Conservation (phyloP, 2,113 vertebrate species). For the Cynoglossus semilaevis region DNA sequence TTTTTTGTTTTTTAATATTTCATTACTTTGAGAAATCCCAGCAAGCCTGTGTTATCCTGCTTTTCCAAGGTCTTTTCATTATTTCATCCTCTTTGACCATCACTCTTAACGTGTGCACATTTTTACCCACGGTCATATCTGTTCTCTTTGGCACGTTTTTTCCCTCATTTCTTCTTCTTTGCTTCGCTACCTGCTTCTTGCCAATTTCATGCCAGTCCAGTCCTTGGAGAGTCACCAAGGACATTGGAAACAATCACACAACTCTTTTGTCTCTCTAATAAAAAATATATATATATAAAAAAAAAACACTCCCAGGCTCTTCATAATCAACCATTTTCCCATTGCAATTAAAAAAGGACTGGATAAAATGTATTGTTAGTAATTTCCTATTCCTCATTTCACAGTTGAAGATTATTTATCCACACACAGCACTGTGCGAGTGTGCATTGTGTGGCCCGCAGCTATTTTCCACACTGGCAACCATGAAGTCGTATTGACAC, state of each 20-base stretch:
- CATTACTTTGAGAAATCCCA: conserved; percentile 55
- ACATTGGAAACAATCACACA: conserved; percentile 65
- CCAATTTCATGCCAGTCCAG: conserved; percentile 73
- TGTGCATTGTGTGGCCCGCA: conserved; percentile 68
- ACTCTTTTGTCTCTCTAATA: conserved; percentile 40
- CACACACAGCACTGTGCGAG: conserved; percentile 67
- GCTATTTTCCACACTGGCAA: conserved; percentile 81
- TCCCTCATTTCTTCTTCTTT: conserved; percentile 63
- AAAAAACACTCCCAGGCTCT: conserved; percentile 24
- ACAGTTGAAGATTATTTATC: conserved; percentile 77
- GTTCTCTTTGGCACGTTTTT: conserved; percentile 64
- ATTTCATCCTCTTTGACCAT: conserved; percentile 61
- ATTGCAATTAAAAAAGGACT: conserved; percentile 53
- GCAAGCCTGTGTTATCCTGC: conserved; percentile 58
- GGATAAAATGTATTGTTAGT: conserved; percentile 68
- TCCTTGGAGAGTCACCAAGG: conserved; percentile 72
- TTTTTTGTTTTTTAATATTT: conserved; percentile 22
- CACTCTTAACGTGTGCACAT: conserved; percentile 64
- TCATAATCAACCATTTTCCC: conserved; percentile 49
- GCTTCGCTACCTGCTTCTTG: conserved; percentile 58
- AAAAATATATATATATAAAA: too few relatives aligned
- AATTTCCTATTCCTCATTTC: conserved; percentile 60
- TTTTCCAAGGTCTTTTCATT: conserved; percentile 61
- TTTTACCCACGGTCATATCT: conserved; percentile 69
- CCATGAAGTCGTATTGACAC: conserved; percentile 82